Percentiles rank a stretch among this genome's conserved stretches.
phyloP scores from a whole-genome alignment of 2,888 invertebrate species.

The Tillus elongatus region DNA sequence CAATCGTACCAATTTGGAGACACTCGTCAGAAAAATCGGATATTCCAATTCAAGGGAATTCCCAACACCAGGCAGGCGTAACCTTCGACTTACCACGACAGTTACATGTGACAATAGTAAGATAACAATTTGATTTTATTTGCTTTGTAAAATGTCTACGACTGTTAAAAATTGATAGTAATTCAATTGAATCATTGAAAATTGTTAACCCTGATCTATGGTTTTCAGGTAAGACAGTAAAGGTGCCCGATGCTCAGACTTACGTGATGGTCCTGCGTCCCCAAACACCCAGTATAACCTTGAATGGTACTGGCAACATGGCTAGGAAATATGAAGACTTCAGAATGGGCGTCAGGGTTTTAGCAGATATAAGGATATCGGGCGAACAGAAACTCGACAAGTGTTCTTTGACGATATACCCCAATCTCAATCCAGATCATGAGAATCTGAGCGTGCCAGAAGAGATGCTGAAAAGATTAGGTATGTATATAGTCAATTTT shows the following conservation, averaged over 20 bases:
- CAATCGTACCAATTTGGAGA: conserved; percentile 83
- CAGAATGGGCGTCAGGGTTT: conserved; percentile 76
- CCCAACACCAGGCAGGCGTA: conserved; percentile 91
- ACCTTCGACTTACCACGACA: conserved; percentile 71
- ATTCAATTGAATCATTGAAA: no score
- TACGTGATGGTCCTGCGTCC: conserved; percentile 83
- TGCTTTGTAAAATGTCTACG: no score
- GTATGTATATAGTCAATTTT: conserved; percentile 47
- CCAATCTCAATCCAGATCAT: conserved; percentile 90
- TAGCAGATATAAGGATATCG: conserved; percentile 74
- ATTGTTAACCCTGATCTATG: no score
- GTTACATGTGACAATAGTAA: conserved; percentile 68
- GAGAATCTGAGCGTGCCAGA: conserved; percentile 78
- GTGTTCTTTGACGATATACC: conserved; percentile 89
- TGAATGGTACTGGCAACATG: conserved; percentile 72
- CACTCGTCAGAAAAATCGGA: conserved; percentile 73
- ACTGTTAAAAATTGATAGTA: no score
- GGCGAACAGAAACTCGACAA: conserved; percentile 76
- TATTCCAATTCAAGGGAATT: conserved; percentile 86
- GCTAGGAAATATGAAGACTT: conserved; percentile 81
- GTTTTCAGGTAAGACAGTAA: conserved; percentile 60
- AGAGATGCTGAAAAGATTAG: conserved; percentile 60
- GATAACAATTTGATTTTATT: no score
- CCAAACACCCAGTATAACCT: conserved; percentile 73
- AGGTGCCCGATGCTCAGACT: conserved; percentile 68